Base-by-base conservation (phyloP, 2,113 vertebrate species). In the Alligator sinensis region DNA sequence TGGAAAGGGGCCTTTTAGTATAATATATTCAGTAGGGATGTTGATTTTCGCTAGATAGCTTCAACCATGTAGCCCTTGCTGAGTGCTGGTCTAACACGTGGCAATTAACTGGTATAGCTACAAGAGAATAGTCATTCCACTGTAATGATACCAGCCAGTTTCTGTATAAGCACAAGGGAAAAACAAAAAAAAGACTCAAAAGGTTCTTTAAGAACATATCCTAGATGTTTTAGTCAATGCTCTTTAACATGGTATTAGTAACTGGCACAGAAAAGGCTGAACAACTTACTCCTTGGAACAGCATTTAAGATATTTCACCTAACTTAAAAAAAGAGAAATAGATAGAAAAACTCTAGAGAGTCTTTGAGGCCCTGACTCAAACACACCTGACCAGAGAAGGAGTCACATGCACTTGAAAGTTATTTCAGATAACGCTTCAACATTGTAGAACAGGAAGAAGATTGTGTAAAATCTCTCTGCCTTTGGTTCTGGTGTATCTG, bases 401-500 rank as follows among this genome's bases (percentile, higher is more conserved):
- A 79, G 82, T 82, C 58, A 11, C 5, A 9, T 86, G 64, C 17
- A 83, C 82, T 90, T 3, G 3, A 83, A 93, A 62, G 74, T 82
- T 89, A 86, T 57, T 87, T 86, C 4, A 92, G 82, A 89, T 83
- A 68, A 25, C 80, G 58, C 58, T 92, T 84, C 83, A 47, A 77
- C 54, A 28, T 94, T 88, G 68, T 9, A 0, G 5, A 95, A 89
- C 4, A 75, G 70, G 61, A 18, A 89, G 64, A 18, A 89, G 58
- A 47, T 24, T 94, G 86, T 92, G 89, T 92, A 95, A 96, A 95
- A 96, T 92, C 96, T 88, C 87, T 75, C 87, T 89, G 62, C 77
- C 89, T 57, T 70, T 96, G 95, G 96, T 93, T 94, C 90, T 96
- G 72, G 96, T 96, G 95, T 64, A 95, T 72, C 24, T 61, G 86